Conservation (phyloP, 2,113 vertebrate genomes). For the Dipodomys spectabilis region DNA sequence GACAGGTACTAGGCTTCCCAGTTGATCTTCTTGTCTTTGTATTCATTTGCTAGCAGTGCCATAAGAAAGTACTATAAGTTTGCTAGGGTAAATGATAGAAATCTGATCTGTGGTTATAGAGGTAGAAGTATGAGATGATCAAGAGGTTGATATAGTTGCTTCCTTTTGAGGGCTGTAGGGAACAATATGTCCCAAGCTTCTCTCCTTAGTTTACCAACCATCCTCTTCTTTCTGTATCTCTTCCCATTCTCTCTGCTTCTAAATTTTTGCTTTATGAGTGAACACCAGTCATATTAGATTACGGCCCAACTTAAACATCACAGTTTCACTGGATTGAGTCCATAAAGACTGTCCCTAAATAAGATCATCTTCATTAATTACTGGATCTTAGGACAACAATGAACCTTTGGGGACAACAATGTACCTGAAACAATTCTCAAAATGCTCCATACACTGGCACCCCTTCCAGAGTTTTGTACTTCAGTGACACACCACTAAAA, state of each 20-base stretch:
- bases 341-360: neutral
- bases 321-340: neutral
- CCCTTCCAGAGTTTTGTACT: neutral
- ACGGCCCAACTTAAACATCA: neutral
- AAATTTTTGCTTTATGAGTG: neutral
- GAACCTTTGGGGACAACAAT: neutral
- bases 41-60: neutral
- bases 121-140: neutral
- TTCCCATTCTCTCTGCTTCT: neutral
- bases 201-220: accelerated
- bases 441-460: neutral
- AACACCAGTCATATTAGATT: neutral
- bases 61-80: neutral
- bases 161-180: neutral
- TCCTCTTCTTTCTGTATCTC: neutral
- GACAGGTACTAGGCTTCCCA: too few relatives aligned
- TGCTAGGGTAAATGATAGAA: neutral
- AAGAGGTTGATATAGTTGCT: neutral
- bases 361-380: neutral
- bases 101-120: neutral
- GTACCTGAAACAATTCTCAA: neutral
- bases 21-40: neutral
- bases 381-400: neutral
- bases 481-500: neutral
- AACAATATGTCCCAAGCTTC: too few relatives aligned